phyloP scores from a whole-genome alignment of 1,140 invertebrate species.

The Heliconius hewitsoni region DNA sequence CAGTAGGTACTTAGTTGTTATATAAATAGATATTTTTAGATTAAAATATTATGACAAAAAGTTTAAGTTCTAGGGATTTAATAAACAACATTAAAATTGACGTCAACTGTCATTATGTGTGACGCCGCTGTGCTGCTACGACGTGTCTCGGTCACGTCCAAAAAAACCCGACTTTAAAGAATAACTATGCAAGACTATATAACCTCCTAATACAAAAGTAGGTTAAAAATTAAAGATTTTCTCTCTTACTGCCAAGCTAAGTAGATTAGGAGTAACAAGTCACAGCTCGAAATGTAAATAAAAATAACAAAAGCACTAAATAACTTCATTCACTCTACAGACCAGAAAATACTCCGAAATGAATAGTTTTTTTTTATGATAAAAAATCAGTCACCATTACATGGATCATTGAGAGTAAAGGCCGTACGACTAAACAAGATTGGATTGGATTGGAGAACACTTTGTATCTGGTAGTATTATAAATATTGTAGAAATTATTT shows the following conservation, averaged over 20 bases:
- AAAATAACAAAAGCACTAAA: background rate
- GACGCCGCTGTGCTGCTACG: background rate
- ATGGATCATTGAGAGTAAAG: conserved; percentile 5
- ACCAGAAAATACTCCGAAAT: background rate
- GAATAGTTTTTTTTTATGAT: background rate
- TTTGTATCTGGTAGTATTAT: background rate
- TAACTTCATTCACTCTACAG: background rate
- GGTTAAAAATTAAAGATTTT: background rate
- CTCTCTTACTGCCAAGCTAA: background rate
- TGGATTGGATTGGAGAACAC: background rate
- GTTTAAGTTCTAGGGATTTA: background rate
- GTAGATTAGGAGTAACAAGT: background rate
- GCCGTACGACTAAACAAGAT: background rate
- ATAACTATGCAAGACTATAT: no score
- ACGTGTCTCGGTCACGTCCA: background rate
- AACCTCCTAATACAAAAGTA: background rate
- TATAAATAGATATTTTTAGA: background rate
- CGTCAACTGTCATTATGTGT: background rate
- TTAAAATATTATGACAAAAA: background rate
- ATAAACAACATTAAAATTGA: background rate
- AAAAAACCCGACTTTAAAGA: no score
- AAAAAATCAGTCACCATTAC: conserved; percentile 3
- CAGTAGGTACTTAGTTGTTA: background rate
- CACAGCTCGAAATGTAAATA: background rate
- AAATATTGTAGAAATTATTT: background rate